Percentiles rank a stretch among this genome's conserved stretches.
Conservation (phyloP, 92 coral and sea anemone species). For the Epizoanthus fatuus region DNA sequence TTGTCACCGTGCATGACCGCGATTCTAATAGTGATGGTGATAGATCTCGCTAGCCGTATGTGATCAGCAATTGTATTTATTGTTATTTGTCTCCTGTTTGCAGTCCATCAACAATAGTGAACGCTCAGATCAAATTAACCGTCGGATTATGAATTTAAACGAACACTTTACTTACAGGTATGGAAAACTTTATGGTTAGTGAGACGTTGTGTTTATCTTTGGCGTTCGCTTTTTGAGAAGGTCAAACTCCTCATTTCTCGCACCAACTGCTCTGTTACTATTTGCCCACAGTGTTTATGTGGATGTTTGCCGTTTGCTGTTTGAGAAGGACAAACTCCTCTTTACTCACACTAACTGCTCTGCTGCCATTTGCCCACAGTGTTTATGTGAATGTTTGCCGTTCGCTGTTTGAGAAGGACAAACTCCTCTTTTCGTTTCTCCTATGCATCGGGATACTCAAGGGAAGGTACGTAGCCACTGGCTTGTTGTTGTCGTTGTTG, state of each 20-base stretch:
- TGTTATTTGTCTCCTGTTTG: constrained; percentile 19
- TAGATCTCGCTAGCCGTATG: background rate
- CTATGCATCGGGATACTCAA: constrained; percentile 91
- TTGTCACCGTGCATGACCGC: too few species aligned
- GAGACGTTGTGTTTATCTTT: background rate
- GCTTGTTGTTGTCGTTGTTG: background rate
- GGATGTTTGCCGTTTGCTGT: constrained; percentile 35
- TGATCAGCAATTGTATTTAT: background rate
- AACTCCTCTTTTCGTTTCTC: constrained; percentile 91
- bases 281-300: constrained; percentile 65
- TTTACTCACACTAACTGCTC: background rate
- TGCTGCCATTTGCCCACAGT: background rate
- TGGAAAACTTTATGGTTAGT: background rate
- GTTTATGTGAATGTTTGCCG: constrained; percentile 96
- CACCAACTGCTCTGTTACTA: too few species aligned
- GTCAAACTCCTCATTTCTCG: too few species aligned
- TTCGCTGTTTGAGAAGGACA: constrained; percentile 99
- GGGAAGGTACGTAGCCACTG: constrained; percentile 77
- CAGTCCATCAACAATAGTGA: constrained; percentile 96
- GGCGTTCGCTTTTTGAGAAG: too few species aligned
- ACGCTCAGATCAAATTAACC: constrained; percentile 76
- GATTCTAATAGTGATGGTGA: too few species aligned
- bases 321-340: too few species aligned
- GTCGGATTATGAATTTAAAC: constrained; percentile 88
- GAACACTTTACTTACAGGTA: constrained; percentile 98